Evolutionary conservation across 2,113 vertebrate genomes (phyloP).

Genomic region (Felis chaus): DNA sequence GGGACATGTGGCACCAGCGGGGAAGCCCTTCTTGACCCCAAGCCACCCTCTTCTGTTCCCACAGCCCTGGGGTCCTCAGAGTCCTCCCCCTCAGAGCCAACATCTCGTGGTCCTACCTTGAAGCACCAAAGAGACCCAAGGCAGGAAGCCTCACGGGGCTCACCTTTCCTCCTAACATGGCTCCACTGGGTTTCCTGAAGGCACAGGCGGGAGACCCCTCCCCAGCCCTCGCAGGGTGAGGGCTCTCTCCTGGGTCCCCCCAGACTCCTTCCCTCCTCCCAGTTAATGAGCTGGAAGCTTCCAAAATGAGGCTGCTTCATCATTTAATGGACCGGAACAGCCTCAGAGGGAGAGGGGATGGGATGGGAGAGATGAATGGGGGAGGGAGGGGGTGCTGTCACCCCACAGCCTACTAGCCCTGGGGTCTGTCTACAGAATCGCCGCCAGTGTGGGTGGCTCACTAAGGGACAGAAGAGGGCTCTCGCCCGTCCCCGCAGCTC

Average conservation of each 20-base stretch:
- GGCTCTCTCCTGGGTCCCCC: background rate
- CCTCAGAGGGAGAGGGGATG: background rate
- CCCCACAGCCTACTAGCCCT: constrained; percentile 82
- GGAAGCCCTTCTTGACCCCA: background rate
- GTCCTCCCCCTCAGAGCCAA: background rate
- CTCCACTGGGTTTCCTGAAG: constrained; percentile 88
- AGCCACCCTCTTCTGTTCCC: background rate
- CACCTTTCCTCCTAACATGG: constrained; percentile 90
- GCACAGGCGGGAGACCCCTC: constrained; percentile 33
- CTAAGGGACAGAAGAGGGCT: background rate
- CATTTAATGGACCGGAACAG: background rate
- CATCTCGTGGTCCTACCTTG: accelerated
- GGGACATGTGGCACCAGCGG: background rate
- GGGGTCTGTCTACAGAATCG: background rate
- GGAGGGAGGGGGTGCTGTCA: accelerated
- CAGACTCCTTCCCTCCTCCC: background rate
- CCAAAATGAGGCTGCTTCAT: constrained; percentile 2
- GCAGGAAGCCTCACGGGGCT: background rate
- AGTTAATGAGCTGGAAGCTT: constrained; percentile 37
- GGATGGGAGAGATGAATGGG: accelerated
- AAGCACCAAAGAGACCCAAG: background rate
- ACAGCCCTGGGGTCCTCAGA: background rate
- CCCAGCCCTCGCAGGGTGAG: background rate
- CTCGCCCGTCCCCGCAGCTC: accelerated
- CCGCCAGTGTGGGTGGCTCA: background rate